Evolutionary conservation across 2,888 invertebrate species (phyloP), one percentile per base, ranked within the genome.

Genomic region (Ischnura elegans): DNA sequence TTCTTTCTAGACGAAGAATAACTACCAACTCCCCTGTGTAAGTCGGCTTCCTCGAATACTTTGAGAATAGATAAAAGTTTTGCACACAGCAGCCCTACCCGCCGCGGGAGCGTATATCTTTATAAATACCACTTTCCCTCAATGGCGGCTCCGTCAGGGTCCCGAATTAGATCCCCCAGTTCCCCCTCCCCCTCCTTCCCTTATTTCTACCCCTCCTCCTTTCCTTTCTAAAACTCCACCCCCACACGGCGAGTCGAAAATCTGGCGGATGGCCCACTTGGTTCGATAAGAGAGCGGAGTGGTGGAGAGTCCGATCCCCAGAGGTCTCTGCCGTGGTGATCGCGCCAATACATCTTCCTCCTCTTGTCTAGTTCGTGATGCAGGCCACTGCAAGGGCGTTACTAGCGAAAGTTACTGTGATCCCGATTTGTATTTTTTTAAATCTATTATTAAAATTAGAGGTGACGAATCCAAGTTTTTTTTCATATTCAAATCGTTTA

Each of bases 91-190:
- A 36, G 10, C 10, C 76, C 36, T 6, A 13, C 76, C n/a, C 10
- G 76, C 29, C 29, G 76, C 55, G 90, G 6, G 51, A 51, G 61
- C 36, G 76, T 76, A 76, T 76, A 90, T 90, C 61, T 90, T 90
- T 90, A 90, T 90, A 90, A 90, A 90, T 90, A 90, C 61, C 55
- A 90, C 61, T 90, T 66, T 42, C 90, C 47, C 66, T 90, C 55
- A 90, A 90, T 90, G 90, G 90, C 90, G 61, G n/a, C 87, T 21
- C 86, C 86, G 86, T 45, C 86, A 55, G 90, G 90, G 29, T 43
- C 90, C 90, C 90, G 43, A 90, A 43, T 90, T 90, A 90, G 61
- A 61, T 66, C 90, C 25, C 36, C 21, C n/a, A 45, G 45, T 25
- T n/a, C 25, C n/a, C 45, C 45, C 43, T 45, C 25, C 45, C 85